These are phyloP conservation scores for Rhyzopertha dominica DNA, from an alignment of 1,140 invertebrate genomes.

Conservation along the genomic window DNA sequence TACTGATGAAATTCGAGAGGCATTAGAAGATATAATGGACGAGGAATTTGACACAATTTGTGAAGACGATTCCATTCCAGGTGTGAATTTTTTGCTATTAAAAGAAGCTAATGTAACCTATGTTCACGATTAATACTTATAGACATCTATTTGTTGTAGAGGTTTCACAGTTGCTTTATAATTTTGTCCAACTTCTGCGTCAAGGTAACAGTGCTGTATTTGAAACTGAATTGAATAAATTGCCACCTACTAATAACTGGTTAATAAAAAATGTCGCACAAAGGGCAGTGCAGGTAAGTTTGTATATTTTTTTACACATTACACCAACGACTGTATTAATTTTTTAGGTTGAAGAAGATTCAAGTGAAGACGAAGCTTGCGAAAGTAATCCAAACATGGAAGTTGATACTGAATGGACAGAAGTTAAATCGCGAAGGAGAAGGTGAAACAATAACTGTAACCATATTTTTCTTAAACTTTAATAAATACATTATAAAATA, in stretches of 20 bases:
- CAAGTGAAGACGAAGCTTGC: constrained; percentile 44
- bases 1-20: constrained; percentile 52
- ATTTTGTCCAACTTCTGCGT: constrained; percentile 17
- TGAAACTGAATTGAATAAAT: constrained; percentile 27
- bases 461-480: background rate
- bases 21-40: constrained; percentile 59
- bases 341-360: constrained; percentile 23
- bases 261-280: constrained; percentile 17
- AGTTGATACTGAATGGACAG: constrained; percentile 56
- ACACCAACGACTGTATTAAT: constrained; percentile 2
- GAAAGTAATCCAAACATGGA: constrained; percentile 44
- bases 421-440: constrained; percentile 50
- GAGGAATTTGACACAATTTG: constrained; percentile 61
- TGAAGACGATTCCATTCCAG: constrained; percentile 58
- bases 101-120: constrained; percentile 42
- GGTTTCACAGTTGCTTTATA: constrained; percentile 44
- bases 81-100: constrained; percentile 38
- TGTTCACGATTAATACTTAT: constrained; percentile 42
- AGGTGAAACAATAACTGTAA: background rate
- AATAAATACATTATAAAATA: background rate
- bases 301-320: constrained; percentile 8
- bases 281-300: constrained; percentile 21
- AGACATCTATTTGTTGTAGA: constrained; percentile 40
- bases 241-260: constrained; percentile 24
- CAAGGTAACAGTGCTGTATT: constrained; percentile 28